Base-by-base conservation (phyloP, 2,797 vertebrate genomes). In the Poeciliopsis turneri region DNA sequence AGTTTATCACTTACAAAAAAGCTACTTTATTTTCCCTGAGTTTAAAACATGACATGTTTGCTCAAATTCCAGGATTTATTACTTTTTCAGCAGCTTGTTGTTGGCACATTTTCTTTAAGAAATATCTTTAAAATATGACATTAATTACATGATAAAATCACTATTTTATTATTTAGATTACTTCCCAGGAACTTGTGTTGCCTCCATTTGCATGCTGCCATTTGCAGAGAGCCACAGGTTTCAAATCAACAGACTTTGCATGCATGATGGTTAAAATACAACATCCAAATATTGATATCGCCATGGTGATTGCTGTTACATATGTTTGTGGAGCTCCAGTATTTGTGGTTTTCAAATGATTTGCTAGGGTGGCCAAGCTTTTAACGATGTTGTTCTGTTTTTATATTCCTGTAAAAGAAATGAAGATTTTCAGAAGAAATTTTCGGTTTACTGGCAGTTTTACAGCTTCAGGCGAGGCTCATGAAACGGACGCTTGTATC, bases 1-100 rank as follows among this genome's bases (percentile, higher is more conserved):
- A 85, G 90, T 91, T 87, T 82, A 85, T 61, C 73, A 57, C 68
- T 81, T 85, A 33, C 49, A 73, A 74, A 73, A 61, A 36, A 28
- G 81, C 82, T 20, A 57, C 87, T 75, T 86, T 74, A 28, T 86
- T 70, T 80, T 57, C 36, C 11, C 46, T 72, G 70, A 36, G 45
- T 49, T 78, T 71, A 61, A 82, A 10, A 11, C 0, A 9, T 18
- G 25, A 6, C 59, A 36, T 39, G n/a, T 28, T 75, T 69, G 33
- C 70, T 83, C 28, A 41, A 80, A 43, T 74, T 28, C 9, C 7
- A 41, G 46, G 18, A 30, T 49, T 46, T 4, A 45, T 61, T 71
- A 43, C n/a, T 36, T 53, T 64, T 41, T n/a, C 45, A 36, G 45
- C 33, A 70, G 66, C 23, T n/a, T 69, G 23, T 68, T 68, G 36